Evolutionary conservation across 2,113 vertebrate species (phyloP), one percentile per base, ranked within the genome.

Genomic region (Equus quagga): DNA sequence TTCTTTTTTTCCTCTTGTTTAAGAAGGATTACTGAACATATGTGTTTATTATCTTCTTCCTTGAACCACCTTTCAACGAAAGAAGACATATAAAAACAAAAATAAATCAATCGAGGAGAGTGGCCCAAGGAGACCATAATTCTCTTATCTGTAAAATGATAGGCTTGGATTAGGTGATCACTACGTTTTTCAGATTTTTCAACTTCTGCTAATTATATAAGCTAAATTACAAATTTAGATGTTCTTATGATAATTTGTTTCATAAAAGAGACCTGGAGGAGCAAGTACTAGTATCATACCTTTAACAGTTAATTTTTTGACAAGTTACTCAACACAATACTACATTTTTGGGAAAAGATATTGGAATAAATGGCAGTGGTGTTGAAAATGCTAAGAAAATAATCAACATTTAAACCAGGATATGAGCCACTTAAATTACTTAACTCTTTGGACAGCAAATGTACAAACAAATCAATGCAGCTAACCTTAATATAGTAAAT

Each of bases 131-230:
- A 60, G 46, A 41, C 49, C 26, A 10, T 94, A 81, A 65, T 81
- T 78, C 24, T 4, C 17, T 78, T 79, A 91, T 76, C 18, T 91
- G 31, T 95, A 94, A 94, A 88, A 85, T 65, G 36, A 65, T 54
- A 56, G 28, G 26, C 21, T 81, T 83, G 78, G 17, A 51, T 28
- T 75, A 82, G 14, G 62, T 94, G 60, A 87, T 85, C 4, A 13
- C 19, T 28, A 33, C 44, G 31, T 86, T 82, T 78, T 93, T 78
- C 36, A 78, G 51, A 76, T 72, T 94, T 96, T 69, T 91, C n/a
- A 89, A 73, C 33, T 64, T 97, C 21, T 83, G 1, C 82, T 95
- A 11, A 70, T 91, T 91, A 62, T 44, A 41, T 70, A 64, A 14
- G 2, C 64, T 83, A 56, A 94, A 69, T 73, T 67, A 75, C 12